Base-by-base conservation (phyloP, 1,140 invertebrate genomes). In the Augochlora pura region DNA sequence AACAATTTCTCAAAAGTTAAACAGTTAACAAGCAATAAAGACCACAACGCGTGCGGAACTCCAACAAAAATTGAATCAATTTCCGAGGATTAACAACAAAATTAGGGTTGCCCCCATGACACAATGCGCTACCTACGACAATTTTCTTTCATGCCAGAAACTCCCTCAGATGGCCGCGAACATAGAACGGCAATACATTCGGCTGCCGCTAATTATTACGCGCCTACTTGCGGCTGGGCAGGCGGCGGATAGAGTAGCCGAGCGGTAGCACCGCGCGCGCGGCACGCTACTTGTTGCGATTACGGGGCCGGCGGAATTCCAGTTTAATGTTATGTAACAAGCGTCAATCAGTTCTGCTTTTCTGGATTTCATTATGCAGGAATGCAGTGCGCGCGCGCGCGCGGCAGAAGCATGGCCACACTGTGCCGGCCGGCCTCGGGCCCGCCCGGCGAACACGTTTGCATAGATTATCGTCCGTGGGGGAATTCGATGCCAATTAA, bases 401-500 rank as follows among this genome's bases (percentile, higher is more conserved):
- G n/a, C 39, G 39, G 52, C 54, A 60, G 65, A 76, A 62, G 66
- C 66, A 62, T 70, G 57, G 18, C 57, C 52, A 77, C 66, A 49
- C 62, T 8, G 66, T 1, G 42, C 42, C 32, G 32, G 32, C 32
- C 32, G 32, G 32, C 32, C 1, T 32, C 32, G 32, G 32, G 32
- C 1, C 1, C 32, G 32, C 4, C 12, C 6, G 0, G 2, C 21
- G 74, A 70, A 77, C 69, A 70, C 62, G 52, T 77, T 70, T 62
- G 57, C 66, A 77, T 77, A 39, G n/a, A 70, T 77, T 77, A 46
- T 38, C 39, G 57, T 7, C 42, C n/a, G n/a, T n/a, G n/a, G 42
- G 42, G 74, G 65, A 69, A 70, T 77, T 77, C 74, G 74, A 46
- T 77, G 21, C 74, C 68, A 70, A 77, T 77, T 77, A 69, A 67